Evolutionary conservation across 2,888 invertebrate species (phyloP).

Genomic region (Atrina japonica): DNA sequence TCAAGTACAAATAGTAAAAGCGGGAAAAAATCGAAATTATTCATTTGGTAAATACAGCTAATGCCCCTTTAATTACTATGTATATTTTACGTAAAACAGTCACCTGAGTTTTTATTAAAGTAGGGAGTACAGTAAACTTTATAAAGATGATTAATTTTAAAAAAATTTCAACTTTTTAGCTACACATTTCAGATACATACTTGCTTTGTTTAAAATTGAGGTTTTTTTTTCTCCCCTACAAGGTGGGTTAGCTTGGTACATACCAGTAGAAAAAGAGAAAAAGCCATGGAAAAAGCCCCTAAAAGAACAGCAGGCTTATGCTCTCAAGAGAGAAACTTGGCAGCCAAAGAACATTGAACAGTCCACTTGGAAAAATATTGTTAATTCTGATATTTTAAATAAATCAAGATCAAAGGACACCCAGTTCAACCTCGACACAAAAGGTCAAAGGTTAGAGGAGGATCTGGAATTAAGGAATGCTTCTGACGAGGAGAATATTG

Average conservation of each 20-base stretch:
- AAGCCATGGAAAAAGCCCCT: constrained; percentile 69
- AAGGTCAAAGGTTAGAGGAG: constrained; percentile 54
- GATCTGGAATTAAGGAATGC: constrained; percentile 45
- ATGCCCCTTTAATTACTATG: too few species aligned
- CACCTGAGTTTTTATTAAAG: too few species aligned
- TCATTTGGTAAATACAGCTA: too few species aligned
- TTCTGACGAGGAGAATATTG: constrained; percentile 54
- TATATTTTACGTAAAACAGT: too few species aligned
- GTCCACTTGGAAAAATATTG: constrained; percentile 57
- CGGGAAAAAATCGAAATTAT: too few species aligned
- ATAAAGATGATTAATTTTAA: too few species aligned
- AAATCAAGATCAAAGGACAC: constrained; percentile 47
- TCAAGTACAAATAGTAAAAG: too few species aligned
- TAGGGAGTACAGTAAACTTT: too few species aligned
- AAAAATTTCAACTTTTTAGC: too few species aligned
- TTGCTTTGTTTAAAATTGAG: too few species aligned
- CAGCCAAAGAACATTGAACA: constrained; percentile 54
- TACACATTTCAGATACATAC: too few species aligned
- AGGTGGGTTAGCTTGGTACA: constrained; percentile 67
- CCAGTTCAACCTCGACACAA: constrained; percentile 62
- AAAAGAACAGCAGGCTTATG: constrained; percentile 67
- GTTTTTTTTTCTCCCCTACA: too few species aligned
- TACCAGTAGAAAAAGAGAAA: constrained; percentile 62
- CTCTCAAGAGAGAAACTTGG: constrained; percentile 58
- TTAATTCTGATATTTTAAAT: constrained; percentile 52